Evolutionary conservation across 1,140 invertebrate genomes (phyloP).

Genomic region (Medauroidea extradentata): DNA sequence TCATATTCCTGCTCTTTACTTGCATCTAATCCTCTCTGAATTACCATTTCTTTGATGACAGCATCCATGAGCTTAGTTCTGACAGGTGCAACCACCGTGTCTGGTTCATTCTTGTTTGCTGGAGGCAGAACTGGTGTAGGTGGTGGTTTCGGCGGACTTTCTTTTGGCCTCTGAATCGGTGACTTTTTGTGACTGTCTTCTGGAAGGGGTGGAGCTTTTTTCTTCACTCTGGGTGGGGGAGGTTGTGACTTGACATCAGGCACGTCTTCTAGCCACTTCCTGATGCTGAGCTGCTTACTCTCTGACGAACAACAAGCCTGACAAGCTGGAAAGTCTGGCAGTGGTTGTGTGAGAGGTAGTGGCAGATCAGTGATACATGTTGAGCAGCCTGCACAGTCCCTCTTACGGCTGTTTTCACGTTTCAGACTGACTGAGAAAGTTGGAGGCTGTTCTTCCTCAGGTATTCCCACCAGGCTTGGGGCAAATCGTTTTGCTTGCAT

Average conservation of each 20-base stretch:
- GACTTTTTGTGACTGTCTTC: slow-evolving; percentile 13
- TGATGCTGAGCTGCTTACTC: slow-evolving; percentile 62
- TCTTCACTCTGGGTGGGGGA: slow-evolving; percentile 22
- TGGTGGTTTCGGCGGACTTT: background rate
- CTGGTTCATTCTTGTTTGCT: too few species aligned
- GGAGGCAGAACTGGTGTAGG: background rate
- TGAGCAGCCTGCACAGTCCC: slow-evolving; percentile 57
- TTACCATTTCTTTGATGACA: slow-evolving; percentile 49
- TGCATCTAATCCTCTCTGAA: slow-evolving; percentile 41
- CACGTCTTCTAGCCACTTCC: slow-evolving; percentile 75
- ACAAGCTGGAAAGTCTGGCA: too few species aligned
- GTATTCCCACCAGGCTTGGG: slow-evolving; percentile 72
- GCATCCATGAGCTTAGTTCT: slow-evolving; percentile 46
- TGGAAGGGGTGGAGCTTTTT: slow-evolving; percentile 33
- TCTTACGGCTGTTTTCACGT: slow-evolving; percentile 50
- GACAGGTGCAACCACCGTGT: background rate
- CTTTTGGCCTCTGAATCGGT: too few species aligned
- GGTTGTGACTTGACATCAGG: slow-evolving; percentile 39
- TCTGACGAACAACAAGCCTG: slow-evolving; percentile 45
- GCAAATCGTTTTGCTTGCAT: slow-evolving; percentile 75
- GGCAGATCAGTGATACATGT: slow-evolving; percentile 46
- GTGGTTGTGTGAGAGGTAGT: slow-evolving; percentile 23
- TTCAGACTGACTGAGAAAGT: slow-evolving; percentile 48
- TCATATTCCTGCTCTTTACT: slow-evolving; percentile 56
- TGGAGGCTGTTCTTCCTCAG: slow-evolving; percentile 63